These are phyloP conservation scores for Chamaea fasciata DNA, from an alignment of 2,113 vertebrate species.

Conservation along the genomic window DNA sequence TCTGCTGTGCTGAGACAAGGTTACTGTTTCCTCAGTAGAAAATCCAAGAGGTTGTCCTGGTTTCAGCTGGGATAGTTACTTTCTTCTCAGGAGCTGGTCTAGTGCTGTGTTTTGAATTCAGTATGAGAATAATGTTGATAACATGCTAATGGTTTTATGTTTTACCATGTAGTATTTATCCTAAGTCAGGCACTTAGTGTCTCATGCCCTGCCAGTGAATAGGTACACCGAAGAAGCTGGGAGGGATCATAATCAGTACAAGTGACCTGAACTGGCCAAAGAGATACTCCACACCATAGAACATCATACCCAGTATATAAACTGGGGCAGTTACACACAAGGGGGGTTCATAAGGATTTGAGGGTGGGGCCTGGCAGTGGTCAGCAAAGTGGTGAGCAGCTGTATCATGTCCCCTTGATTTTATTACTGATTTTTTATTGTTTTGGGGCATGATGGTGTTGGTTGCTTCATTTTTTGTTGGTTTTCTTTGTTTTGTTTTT, in stretches of 20 bases:
- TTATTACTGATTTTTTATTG: accelerated
- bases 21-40: not conserved
- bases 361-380: not conserved
- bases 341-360: accelerated
- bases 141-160: not conserved
- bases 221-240: not conserved
- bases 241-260: not conserved
- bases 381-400: not conserved
- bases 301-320: not conserved
- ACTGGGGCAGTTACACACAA: not conserved
- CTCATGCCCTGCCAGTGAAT: not conserved
- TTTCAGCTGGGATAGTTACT: not conserved
- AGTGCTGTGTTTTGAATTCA: not conserved
- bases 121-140: not conserved
- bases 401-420: not conserved
- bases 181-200: not conserved
- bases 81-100: not conserved
- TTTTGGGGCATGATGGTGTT: not conserved
- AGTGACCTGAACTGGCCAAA: not conserved
- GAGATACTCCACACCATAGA: too few relatives aligned
- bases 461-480: not conserved
- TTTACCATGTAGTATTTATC: not conserved
- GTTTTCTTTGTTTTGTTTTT: not conserved
- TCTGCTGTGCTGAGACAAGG: not conserved
- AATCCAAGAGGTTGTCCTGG: not conserved